A percentile compares a stretch with the other conserved stretches of the same genome.
phyloP scores from a whole-genome alignment of 2,888 invertebrate genomes.

The Drosophila helvetica region DNA sequence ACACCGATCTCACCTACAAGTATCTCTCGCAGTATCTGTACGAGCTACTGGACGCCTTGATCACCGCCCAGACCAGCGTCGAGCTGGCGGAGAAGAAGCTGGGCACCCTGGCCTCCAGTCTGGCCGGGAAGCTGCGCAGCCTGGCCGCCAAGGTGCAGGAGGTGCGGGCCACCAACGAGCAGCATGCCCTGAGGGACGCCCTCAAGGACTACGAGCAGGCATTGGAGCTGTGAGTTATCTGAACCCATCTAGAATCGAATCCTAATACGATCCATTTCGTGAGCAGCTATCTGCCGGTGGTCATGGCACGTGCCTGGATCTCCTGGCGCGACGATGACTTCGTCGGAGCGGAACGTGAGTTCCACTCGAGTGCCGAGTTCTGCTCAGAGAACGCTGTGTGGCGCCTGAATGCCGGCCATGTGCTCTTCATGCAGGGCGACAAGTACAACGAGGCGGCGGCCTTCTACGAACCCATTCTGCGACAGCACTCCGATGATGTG shows the following conservation, averaged over 20 bases:
- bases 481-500: slow-evolving; percentile 95
- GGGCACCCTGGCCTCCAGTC: slow-evolving; percentile 95
- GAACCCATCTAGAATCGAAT: slow-evolving; percentile 1
- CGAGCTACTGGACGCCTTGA: slow-evolving; percentile 97
- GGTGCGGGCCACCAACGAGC: slow-evolving; percentile 93
- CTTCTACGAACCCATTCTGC: slow-evolving; percentile 98
- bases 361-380: slow-evolving; percentile 98
- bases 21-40: slow-evolving; percentile 96
- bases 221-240: slow-evolving; percentile 87
- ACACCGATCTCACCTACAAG: slow-evolving; percentile 97
- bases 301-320: slow-evolving; percentile 99
- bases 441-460: slow-evolving; percentile 99
- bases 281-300: slow-evolving; percentile 94
- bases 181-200: slow-evolving; percentile 94
- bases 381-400: slow-evolving; percentile 98
- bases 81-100: slow-evolving; percentile 98
- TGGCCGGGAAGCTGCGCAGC: slow-evolving; percentile 95
- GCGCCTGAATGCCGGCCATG: slow-evolving; percentile 99
- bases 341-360: slow-evolving; percentile 97
- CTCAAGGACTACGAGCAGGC: slow-evolving; percentile 95
- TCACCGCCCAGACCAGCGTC: slow-evolving; percentile 98
- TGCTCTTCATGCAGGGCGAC: slow-evolving; percentile 99
- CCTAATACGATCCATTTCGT: neutral
- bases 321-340: slow-evolving; percentile 99
- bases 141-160: slow-evolving; percentile 97